Percentiles rank a stretch among this genome's conserved stretches.
Conservation (phyloP, 2,113 vertebrate genomes). For the Syngnathus typhle region DNA sequence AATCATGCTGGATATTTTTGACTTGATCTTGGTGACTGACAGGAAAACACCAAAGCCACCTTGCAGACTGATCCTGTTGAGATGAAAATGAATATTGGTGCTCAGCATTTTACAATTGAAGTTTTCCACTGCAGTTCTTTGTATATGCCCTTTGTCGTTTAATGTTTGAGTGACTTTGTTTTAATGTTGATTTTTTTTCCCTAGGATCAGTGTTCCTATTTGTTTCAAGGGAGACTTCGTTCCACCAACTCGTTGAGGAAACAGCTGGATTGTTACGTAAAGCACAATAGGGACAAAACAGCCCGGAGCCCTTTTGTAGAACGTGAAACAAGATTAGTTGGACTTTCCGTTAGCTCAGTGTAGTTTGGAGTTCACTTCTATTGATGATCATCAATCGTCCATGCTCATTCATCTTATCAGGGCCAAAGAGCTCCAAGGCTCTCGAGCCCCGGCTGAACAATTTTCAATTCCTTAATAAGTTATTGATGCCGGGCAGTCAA, state of each 20-base stretch:
- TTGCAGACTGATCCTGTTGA: neutral
- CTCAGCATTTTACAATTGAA: neutral
- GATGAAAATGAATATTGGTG: neutral
- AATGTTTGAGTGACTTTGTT: no score
- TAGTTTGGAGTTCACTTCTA: constrained; percentile 32
- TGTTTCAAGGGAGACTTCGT: constrained; percentile 24
- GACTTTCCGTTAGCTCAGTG: constrained; percentile 19
- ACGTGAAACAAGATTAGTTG: constrained; percentile 10
- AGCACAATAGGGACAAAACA: constrained; percentile 12
- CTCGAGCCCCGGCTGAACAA: constrained; percentile 55
- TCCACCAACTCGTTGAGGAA: constrained; percentile 27
- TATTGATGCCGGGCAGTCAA: constrained; percentile 65
- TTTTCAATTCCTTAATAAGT: constrained; percentile 66
- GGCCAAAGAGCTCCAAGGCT: constrained; percentile 34
- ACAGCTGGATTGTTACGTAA: constrained; percentile 55
- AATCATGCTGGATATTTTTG: neutral
- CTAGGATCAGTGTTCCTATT: constrained; percentile 35
- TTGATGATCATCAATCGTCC: constrained; percentile 21
- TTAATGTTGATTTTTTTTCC: no score
- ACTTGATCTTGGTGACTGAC: neutral
- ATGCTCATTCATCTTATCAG: constrained; percentile 30
- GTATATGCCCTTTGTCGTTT: neutral
- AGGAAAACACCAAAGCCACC: neutral
- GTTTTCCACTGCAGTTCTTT: neutral
- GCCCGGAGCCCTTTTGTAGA: constrained; percentile 25